phyloP scores from a whole-genome alignment of 2,113 vertebrate genomes.

The Plestiodon gilberti region DNA sequence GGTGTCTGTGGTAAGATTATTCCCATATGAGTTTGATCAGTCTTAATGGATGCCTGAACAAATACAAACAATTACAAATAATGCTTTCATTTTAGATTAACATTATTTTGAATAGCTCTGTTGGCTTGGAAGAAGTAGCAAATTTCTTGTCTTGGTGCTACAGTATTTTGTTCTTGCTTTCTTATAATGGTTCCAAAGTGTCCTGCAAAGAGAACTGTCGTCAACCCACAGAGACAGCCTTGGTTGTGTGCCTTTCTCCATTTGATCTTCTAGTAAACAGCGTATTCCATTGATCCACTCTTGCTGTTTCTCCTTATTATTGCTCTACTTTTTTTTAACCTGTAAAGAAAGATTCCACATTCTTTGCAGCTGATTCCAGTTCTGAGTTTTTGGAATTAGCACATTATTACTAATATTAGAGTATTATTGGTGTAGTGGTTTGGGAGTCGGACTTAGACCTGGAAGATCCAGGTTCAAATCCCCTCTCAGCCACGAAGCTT shows the following conservation, averaged over 20 bases:
- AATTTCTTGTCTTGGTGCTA: conserved; percentile 46
- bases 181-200: neutral
- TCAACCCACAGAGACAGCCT: neutral
- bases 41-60: conserved; percentile 37
- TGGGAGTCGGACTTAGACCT: too few relatives aligned
- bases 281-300: neutral
- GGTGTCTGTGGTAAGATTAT: conserved; percentile 25
- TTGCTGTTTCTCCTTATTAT: rapidly evolving
- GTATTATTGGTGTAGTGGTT: too few relatives aligned
- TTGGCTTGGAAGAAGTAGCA: conserved; percentile 36
- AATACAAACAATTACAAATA: conserved; percentile 25
- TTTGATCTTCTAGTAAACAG: rapidly evolving
- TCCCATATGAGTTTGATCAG: conserved; percentile 53
- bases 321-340: neutral
- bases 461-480: too few relatives aligned
- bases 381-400: neutral
- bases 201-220: neutral
- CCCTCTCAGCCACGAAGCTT: too few relatives aligned
- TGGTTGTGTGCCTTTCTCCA: rapidly evolving
- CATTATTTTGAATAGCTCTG: conserved; percentile 25
- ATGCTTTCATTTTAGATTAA: conserved; percentile 47
- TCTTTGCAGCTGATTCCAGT: neutral
- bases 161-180: neutral
- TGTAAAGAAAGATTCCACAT: neutral
- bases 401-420: neutral